A percentile compares a stretch with the other conserved stretches of the same genome.
Evolutionary conservation across 1,140 invertebrate genomes (phyloP).

Genomic region (Drosophila kohkoa): DNA sequence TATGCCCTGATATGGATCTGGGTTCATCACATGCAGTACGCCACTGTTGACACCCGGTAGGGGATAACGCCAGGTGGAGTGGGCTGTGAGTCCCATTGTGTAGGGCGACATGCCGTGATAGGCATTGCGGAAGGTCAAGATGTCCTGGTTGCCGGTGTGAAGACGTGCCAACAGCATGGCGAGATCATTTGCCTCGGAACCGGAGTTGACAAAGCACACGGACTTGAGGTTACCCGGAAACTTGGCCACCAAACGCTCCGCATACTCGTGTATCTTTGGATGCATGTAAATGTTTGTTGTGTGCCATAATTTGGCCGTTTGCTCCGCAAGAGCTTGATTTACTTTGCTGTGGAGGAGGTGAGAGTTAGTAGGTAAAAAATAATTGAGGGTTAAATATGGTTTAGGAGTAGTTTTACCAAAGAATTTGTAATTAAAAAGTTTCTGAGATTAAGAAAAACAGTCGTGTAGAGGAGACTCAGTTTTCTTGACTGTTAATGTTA

Average conservation of each 20-base stretch:
- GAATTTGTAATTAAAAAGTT: too few relatives aligned
- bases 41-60: slow-evolving; percentile 90
- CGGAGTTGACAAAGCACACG: slow-evolving; percentile 97
- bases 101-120: slow-evolving; percentile 96
- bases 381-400: not conserved
- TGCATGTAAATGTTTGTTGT: slow-evolving; percentile 96
- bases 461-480: too few relatives aligned
- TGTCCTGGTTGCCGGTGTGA: slow-evolving; percentile 93
- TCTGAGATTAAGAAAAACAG: too few relatives aligned
- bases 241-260: slow-evolving; percentile 91
- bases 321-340: slow-evolving; percentile 90
- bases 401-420: too few relatives aligned
- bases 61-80: slow-evolving; percentile 92
- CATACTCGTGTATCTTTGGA: slow-evolving; percentile 96
- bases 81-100: slow-evolving; percentile 93
- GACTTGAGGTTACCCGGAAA: slow-evolving; percentile 95
- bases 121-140: slow-evolving; percentile 93
- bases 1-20: slow-evolving; percentile 94
- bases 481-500: too few relatives aligned
- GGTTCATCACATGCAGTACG: slow-evolving; percentile 95
- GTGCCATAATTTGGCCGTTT: slow-evolving; percentile 94
- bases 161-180: slow-evolving; percentile 94
- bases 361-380: not conserved
- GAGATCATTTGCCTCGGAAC: slow-evolving; percentile 98
- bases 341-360: slow-evolving; percentile 87